Evolutionary conservation across 2,113 vertebrate species (phyloP), one percentile per base, ranked within the genome.

Genomic region (Ctenodactylus gundi): DNA sequence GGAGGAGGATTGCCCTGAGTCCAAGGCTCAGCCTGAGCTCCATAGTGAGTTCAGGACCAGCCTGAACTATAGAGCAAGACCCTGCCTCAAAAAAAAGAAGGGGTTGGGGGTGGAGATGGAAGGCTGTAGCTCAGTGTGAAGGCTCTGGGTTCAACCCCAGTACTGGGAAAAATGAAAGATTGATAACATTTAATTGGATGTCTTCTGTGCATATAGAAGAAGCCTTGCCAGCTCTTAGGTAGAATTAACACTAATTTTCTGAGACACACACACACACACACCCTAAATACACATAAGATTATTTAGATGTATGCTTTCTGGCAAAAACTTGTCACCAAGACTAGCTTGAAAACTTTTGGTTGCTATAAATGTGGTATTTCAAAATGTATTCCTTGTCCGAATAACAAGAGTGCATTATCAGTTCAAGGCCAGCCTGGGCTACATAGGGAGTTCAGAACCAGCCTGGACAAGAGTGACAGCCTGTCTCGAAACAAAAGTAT

Each of bases 311-410:
- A 70, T 27, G 17, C 20, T 84, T n/a, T 87, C 94, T 57, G 39
- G 31, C 58, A 94, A 95, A 95, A 95, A 76, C 31, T 85, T 91
- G 58, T 88, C 82, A 90, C n/a, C 67, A 44, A 91, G 27, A 85
- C 65, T 85, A 75, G n/a, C 64, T 31, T 77, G 72, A n/a, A 94
- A 88, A 77, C 41, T 75, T 81, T 34, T 85, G 34, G 90, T 85
- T 94, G 72, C 41, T 96, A 78, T 49, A 85, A 94, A 85, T 73
- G 31, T 34, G n/a, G 12, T 85, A 76, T 92, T 77, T 94, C 27
- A 77, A 89, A 92, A 60, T 87, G 53, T 34, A 36, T 11, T 57
- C 27, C 7, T 85, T 95, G 18, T 15, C 44, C 76, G 90, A 81
- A 75, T 53, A 86, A 95, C 84, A 92, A 82, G 25, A 14, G 12